Conservation (phyloP, 2,888 invertebrate species). For the Metacarcinus magister region DNA sequence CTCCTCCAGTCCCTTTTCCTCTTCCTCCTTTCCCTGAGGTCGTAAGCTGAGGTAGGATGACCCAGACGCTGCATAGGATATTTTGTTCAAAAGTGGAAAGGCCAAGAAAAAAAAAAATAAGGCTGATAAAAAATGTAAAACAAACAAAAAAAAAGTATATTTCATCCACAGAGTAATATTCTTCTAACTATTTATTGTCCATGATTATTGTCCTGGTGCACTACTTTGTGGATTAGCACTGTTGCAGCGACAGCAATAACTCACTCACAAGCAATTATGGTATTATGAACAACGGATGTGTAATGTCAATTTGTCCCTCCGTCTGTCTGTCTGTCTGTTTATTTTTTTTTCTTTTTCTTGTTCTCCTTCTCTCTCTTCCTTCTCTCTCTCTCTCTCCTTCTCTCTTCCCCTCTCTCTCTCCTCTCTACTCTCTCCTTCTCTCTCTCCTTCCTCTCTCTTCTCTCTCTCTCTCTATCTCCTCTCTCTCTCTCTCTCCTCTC, state of each 20-base stretch:
- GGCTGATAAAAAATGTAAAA: neutral
- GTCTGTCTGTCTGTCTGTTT: neutral
- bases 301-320: neutral
- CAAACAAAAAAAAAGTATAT: neutral
- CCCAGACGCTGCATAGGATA: neutral
- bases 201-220: neutral
- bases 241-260: neutral
- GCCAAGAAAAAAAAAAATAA: neutral
- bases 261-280: neutral
- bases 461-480: no score
- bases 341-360: neutral
- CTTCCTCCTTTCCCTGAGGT: neutral
- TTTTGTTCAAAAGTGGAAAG: neutral
- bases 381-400: neutral
- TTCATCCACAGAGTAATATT: neutral
- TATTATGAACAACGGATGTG: neutral
- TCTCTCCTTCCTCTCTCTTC: no score
- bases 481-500: no score
- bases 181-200: neutral
- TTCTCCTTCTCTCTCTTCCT: neutral
- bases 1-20: no score
- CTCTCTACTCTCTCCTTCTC: no score
- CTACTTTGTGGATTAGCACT: neutral
- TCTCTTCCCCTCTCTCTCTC: conserved; percentile 10
- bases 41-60: neutral